Evolutionary conservation across 2,113 vertebrate genomes (phyloP), one percentile per base, ranked within the genome.

Genomic region (Felis catus): DNA sequence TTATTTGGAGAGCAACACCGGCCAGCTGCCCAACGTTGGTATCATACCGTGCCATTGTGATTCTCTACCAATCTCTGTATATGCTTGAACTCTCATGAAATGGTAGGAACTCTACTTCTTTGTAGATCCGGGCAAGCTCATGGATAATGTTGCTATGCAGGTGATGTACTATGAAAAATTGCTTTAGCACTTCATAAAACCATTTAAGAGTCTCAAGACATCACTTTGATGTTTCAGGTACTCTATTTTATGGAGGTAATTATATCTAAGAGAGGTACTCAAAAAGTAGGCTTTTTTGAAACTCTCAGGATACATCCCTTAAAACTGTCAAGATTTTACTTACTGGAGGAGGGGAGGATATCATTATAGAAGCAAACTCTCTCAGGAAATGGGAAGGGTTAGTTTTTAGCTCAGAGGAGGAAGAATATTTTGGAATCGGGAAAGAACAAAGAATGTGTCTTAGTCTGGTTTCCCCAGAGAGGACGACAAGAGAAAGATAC

Each of bases 381-480:
- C 41, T 83, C 1, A 5, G 29, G 71, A 92, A 36, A 36, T 92
- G 45, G 39, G 33, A 51, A 33, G 13, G 5, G 58, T 21, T 76
- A 5, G 3, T 21, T 76, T 89, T 68, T 80, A 89, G 36, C 3
- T 27, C 66, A 85, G 36, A 36, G 55, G 58, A n/a, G 31, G 71
- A 74, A 92, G 39, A 41, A 82, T 90, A 86, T 74, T 97, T 93
- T 86, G 84, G 85, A 79, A 79, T 89, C 39, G 80, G 39, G 53
- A 96, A 94, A 83, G n/a, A 66, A 86, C 73, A 89, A 96, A 70
- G 14, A 7, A 61, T 68, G 27, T 76, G 18, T 61, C 55, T 95
- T 84, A 90, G 58, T 12, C 74, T 39, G 71, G 63, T 89, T 89
- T 80, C 36, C 48, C 13, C 71, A 85, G 71, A 45, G 7, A 79